Percentiles rank a stretch among this genome's conserved stretches.
phyloP scores from a whole-genome alignment of 2,797 vertebrate species.

The Xenopus petersii region DNA sequence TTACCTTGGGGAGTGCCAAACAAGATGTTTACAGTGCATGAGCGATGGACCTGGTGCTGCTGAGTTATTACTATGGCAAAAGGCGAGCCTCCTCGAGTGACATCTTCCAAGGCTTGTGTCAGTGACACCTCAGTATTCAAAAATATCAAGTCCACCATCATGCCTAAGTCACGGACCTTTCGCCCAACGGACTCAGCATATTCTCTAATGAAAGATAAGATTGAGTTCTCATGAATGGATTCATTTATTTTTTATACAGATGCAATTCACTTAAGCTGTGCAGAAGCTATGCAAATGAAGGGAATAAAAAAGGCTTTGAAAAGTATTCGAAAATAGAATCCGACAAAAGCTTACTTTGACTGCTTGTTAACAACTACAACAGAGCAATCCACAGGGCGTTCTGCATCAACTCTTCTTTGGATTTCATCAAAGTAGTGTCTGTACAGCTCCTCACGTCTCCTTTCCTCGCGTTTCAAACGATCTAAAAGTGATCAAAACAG shows the following conservation, averaged over 20 bases:
- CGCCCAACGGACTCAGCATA: slow-evolving; percentile 94
- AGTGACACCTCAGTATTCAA: slow-evolving; percentile 97
- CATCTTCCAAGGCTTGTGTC: slow-evolving; percentile 92
- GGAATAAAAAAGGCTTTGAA: too few species aligned
- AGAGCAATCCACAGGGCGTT: slow-evolving; percentile 94
- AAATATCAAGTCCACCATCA: slow-evolving; percentile 98
- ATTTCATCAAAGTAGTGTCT: slow-evolving; percentile 95
- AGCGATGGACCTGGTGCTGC: slow-evolving; percentile 95
- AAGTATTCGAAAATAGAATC: too few species aligned
- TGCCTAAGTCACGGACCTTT: slow-evolving; percentile 90
- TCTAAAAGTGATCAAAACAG: slow-evolving; percentile 59
- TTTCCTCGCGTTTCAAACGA: slow-evolving; percentile 81
- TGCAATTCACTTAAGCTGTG: too few species aligned
- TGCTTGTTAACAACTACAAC: slow-evolving; percentile 96
- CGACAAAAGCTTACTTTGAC: slow-evolving; percentile 80
- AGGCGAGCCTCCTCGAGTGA: slow-evolving; percentile 90
- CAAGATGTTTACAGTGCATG: slow-evolving; percentile 97
- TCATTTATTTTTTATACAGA: not conserved
- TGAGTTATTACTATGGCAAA: slow-evolving; percentile 97
- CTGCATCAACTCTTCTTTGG: slow-evolving; percentile 86
- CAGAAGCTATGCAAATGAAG: too few species aligned
- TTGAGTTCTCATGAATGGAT: not conserved
- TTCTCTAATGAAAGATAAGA: slow-evolving; percentile 71
- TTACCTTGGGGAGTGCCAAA: slow-evolving; percentile 96
- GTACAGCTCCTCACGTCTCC: slow-evolving; percentile 88